Evolutionary conservation across 2,888 invertebrate species (phyloP), one percentile per base, ranked within the genome.

Genomic region (Melipona beecheii): DNA sequence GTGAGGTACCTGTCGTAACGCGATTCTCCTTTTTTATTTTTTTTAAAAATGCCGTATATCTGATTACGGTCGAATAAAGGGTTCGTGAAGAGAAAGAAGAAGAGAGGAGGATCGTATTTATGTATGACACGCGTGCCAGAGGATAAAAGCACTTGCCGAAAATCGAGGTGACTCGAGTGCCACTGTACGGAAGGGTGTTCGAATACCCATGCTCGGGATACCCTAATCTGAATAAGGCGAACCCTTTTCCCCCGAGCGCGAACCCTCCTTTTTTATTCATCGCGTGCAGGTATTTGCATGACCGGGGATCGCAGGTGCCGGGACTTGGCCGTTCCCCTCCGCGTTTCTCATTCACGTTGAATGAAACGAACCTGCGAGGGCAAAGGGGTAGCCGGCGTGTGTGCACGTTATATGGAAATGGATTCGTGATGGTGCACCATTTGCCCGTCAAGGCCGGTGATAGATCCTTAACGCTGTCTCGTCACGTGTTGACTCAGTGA

Each of bases 171-270:
- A 85, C 81, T 86, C 89, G 88, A 89, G 92, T 91, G 90, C 80
- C 87, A 78, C 81, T 79, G 86, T 58, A 87, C 74, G 69, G 60
- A 82, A 87, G 89, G 88, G 84, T 75, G 88, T 87, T 89, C 88
- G 80, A 89, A 89, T 86, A 86, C 84, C 87, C 79, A 54, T 79
- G 72, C 62, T 74, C 74, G 80, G 83, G 86, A 84, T n/a, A n/a
- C 89, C 90, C 91, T 93, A 92, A 94, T 94, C 93, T 94, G 93
- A 94, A 94, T 94, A 93, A 86, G 91, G 85, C 70, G 86, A 91
- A 93, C 93, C 93, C 92, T 91, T 93, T 91, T 83, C 73, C 85
- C 89, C 88, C 85, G 77, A 64, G 77, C 76, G 64, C 76, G 79
- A 80, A 86, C 89, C 91, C 91, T 86, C 85, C 89, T 86, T 91